These are phyloP conservation scores for Haplochromis vanheusdeni DNA, from an alignment of 2,113 vertebrate species.

Conservation along the genomic window DNA sequence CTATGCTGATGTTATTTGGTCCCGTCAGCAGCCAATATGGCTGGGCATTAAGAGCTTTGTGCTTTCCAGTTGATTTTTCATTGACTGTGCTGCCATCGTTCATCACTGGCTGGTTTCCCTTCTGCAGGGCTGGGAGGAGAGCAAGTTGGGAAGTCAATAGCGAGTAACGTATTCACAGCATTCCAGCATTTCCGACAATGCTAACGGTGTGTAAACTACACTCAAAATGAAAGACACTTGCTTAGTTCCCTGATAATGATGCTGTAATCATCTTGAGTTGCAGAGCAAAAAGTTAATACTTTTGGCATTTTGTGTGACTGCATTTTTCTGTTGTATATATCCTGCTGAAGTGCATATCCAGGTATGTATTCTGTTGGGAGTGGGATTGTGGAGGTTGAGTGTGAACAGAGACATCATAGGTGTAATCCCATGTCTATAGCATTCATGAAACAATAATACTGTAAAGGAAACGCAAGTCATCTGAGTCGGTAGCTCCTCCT, in stretches of 20 bases:
- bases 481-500: slow-evolving; percentile 24
- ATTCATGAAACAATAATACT: not conserved
- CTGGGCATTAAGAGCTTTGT: slow-evolving; percentile 75
- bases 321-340: not conserved
- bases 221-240: not conserved
- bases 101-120: slow-evolving; percentile 64
- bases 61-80: slow-evolving; percentile 74
- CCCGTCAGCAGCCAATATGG: slow-evolving; percentile 76
- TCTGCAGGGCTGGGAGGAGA: slow-evolving; percentile 39
- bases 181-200: slow-evolving; percentile 2
- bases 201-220: slow-evolving; percentile 4
- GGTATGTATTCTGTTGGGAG: not conserved
- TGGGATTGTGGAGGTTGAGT: not conserved
- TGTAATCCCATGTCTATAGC: not conserved
- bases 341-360: not conserved
- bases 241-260: slow-evolving; percentile 1
- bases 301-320: not conserved
- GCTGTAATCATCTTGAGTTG: not conserved
- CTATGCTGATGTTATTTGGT: slow-evolving; percentile 73
- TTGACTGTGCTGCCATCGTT: slow-evolving; percentile 74
- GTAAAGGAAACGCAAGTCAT: slow-evolving; percentile 2
- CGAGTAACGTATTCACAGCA: slow-evolving; percentile 7
- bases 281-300: not conserved
- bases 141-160: slow-evolving; percentile 41
- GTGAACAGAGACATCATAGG: not conserved